phyloP scores from a whole-genome alignment of 2,113 vertebrate species.

The Malurus melanocephalus region DNA sequence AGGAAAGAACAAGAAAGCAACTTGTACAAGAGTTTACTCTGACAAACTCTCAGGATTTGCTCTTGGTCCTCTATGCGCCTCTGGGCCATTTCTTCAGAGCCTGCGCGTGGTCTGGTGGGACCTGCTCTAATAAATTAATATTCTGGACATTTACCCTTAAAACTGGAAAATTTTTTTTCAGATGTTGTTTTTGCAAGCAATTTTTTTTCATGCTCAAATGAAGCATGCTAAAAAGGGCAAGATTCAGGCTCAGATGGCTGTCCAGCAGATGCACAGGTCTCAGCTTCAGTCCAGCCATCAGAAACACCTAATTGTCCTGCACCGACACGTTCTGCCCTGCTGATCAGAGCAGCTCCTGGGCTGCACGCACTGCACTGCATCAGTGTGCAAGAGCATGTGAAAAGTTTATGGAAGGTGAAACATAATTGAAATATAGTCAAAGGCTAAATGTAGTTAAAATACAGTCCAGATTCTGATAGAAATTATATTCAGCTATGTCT shows the following conservation, averaged over 20 bases:
- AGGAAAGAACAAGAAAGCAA: not conserved
- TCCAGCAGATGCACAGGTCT: not conserved
- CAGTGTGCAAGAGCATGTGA: not conserved
- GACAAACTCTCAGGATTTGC: not conserved
- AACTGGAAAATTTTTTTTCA: constrained; percentile 9
- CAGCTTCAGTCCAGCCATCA: not conserved
- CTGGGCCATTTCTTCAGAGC: not conserved
- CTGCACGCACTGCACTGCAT: not conserved
- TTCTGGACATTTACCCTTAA: not conserved
- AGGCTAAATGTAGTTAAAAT: not conserved
- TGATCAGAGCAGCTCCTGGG: not conserved
- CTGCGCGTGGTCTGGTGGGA: not conserved
- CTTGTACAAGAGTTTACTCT: not conserved
- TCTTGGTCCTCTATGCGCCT: not conserved
- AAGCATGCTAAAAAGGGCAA: not conserved
- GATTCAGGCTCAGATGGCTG: not conserved
- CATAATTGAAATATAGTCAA: not conserved
- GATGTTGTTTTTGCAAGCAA: constrained; percentile 8
- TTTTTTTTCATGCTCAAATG: not conserved
- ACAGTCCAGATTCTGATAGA: not conserved
- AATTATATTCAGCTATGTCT: not conserved
- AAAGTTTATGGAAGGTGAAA: not conserved
- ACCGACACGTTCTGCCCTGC: fast-evolving
- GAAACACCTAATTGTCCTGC: not conserved
- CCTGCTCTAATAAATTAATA: not conserved